A percentile compares a stretch with the other conserved stretches of the same genome.
Evolutionary conservation across 2,113 vertebrate genomes (phyloP).

Genomic region (Daubentonia madagascariensis): DNA sequence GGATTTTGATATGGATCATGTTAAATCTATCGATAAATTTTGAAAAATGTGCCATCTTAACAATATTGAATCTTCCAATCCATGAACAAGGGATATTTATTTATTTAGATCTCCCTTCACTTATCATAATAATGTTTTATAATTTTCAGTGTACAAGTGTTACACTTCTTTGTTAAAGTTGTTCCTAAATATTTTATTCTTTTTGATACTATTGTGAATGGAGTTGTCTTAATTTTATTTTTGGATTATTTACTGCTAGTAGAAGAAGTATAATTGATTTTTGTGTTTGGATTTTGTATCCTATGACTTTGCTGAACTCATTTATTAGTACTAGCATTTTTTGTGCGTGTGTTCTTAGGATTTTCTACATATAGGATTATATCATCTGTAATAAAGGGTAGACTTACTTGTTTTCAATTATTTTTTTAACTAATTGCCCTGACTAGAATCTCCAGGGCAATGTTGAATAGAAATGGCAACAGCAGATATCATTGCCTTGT

Average conservation of each 20-base stretch:
- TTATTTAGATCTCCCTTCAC: background rate
- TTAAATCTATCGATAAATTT: background rate
- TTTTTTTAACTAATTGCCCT: background rate
- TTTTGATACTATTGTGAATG: background rate
- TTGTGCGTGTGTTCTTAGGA: background rate
- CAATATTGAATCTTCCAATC: background rate
- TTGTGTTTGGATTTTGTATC: background rate
- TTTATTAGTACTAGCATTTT: background rate
- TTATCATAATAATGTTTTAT: background rate
- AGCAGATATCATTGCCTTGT: background rate
- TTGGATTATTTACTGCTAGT: background rate
- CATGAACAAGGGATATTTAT: background rate
- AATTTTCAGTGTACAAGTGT: background rate
- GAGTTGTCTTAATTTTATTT: background rate
- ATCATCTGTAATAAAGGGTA: background rate
- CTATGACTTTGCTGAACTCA: background rate
- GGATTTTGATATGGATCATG: background rate
- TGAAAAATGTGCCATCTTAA: background rate
- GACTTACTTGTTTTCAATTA: background rate
- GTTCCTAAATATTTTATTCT: background rate
- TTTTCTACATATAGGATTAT: background rate
- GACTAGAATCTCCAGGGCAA: background rate
- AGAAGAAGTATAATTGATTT: background rate
- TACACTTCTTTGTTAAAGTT: background rate
- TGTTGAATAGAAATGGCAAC: background rate